phyloP scores from a whole-genome alignment of 1,140 invertebrate genomes.

The Linepithema humile region DNA sequence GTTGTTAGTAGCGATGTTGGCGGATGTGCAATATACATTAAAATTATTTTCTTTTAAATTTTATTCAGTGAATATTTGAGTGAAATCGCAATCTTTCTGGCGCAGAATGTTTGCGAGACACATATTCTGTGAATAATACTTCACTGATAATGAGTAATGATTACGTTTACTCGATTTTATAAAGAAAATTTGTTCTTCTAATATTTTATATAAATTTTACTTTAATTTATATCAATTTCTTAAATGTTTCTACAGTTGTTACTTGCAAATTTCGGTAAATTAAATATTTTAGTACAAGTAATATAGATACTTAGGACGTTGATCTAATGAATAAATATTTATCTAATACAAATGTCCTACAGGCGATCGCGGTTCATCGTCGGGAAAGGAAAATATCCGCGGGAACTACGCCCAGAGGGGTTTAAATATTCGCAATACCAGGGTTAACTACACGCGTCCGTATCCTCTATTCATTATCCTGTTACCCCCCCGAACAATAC shows the following conservation, averaged over 20 bases:
- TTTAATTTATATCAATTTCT: too few species aligned
- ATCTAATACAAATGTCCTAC: neutral
- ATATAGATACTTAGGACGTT: neutral
- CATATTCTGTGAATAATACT: neutral
- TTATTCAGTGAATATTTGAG: neutral
- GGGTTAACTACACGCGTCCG: neutral
- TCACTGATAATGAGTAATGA: neutral
- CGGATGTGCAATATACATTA: neutral
- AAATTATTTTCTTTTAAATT: neutral
- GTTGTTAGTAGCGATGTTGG: constrained; percentile 25
- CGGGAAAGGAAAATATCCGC: constrained; percentile 5
- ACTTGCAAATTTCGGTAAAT: too few species aligned
- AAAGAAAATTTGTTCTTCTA: neutral
- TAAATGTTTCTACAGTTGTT: too few species aligned
- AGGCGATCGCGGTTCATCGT: neutral
- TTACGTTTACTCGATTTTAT: neutral
- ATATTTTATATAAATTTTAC: too few species aligned
- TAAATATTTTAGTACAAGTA: neutral
- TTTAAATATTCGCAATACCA: constrained; percentile 29
- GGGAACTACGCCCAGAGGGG: neutral
- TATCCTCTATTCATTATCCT: constrained; percentile 32
- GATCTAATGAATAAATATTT: constrained; percentile 4
- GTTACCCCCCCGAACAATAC: constrained; percentile 26
- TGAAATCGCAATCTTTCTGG: neutral
- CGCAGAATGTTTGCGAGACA: neutral